Base-by-base conservation (phyloP, 2,113 vertebrate genomes). In the Pelvicachromis taeniatus region DNA sequence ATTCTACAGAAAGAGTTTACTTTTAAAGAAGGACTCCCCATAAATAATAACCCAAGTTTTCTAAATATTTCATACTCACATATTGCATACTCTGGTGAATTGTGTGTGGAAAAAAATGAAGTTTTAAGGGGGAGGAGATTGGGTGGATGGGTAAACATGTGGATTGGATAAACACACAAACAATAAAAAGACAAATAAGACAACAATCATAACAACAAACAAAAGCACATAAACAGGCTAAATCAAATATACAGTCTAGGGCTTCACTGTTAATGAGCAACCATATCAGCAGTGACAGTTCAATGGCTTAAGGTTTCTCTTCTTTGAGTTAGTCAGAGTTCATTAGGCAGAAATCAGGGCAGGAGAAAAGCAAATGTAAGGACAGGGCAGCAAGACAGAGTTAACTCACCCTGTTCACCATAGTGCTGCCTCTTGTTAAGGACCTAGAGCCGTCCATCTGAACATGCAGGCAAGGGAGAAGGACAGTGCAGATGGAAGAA, bases 401-500 rank as follows among this genome's bases (percentile, higher is more conserved):
- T 59, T 4, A 35, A 94, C 97, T 97, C 94, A 98, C 97, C 95
- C 92, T 95, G 92, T 94, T 96, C 56, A 87, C 95, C 89, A 95
- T 4, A 85, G 93, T 87, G 86, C 95, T 92, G 88, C 95, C 91
- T 89, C 95, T 93, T 35, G 95, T 95, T 88, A 96, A 77, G 31
- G 96, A 96, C 56, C 94, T 84, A 63, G 89, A 94, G 70, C 95
- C 95, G 73, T 97, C 97, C 96, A 94, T 95, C 95, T 96, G 82
- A 93, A 38, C 85, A 78, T 17, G 52, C 50, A 84, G 82, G 65
- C 84, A 85, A 85, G 73, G 89, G 58, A 92, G 86, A 42, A 48
- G 58, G 54, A 84, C 56, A 59, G 79, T 19, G 78, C 68, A 80
- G 78, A 85, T 9, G 75, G 77, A 86, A 80, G 73, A 87, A 63